Evolutionary conservation across 2,113 vertebrate species (phyloP).

Genomic region (Myxocyprinus asiaticus): DNA sequence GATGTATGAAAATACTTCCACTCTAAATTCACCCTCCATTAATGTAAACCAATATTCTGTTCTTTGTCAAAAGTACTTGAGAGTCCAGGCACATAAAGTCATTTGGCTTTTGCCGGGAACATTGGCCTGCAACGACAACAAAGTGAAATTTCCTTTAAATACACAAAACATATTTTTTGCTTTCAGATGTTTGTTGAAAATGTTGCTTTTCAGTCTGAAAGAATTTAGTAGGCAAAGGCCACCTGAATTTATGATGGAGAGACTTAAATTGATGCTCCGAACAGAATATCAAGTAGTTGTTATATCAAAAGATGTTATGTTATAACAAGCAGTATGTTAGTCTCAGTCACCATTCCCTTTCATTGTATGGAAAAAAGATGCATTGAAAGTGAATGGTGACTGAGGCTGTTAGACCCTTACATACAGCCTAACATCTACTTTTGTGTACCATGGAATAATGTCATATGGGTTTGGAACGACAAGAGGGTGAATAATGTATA

Average conservation of each 20-base stretch:
- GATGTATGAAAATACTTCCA: slow-evolving; percentile 40
- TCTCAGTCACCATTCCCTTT: too few relatives aligned
- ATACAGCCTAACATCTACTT: too few relatives aligned
- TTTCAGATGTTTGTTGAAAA: background rate
- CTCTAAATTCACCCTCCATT: slow-evolving; percentile 42
- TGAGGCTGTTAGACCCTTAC: too few relatives aligned
- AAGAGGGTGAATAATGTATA: too few relatives aligned
- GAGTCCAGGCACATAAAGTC: slow-evolving; percentile 24
- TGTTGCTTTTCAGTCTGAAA: background rate
- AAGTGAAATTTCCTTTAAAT: slow-evolving; percentile 13
- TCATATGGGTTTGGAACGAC: too few relatives aligned
- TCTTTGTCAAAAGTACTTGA: slow-evolving; percentile 23
- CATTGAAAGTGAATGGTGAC: too few relatives aligned
- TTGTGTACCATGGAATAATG: too few relatives aligned
- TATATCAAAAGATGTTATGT: background rate
- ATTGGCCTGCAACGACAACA: slow-evolving; percentile 8
- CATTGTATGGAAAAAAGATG: too few relatives aligned
- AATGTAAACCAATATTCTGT: slow-evolving; percentile 57
- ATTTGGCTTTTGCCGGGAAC: slow-evolving; percentile 9
- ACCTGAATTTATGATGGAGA: background rate
- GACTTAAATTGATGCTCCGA: background rate
- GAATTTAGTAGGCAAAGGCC: background rate
- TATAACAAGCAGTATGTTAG: background rate
- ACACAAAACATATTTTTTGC: slow-evolving; percentile 11
- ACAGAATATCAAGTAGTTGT: background rate